phyloP scores from a whole-genome alignment of 2,113 vertebrate genomes.

The Pristiophorus japonicus region DNA sequence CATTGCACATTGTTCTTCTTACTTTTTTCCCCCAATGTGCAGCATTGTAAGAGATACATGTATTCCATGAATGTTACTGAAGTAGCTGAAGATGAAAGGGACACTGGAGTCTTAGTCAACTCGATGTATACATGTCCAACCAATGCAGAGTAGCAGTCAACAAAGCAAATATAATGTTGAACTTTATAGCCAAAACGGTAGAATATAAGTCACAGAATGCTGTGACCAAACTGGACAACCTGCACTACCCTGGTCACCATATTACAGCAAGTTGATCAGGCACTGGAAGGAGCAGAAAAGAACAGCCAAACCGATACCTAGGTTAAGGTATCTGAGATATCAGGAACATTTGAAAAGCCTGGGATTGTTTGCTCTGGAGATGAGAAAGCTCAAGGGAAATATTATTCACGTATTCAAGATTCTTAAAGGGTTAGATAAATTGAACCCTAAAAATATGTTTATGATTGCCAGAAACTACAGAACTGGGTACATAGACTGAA shows the following conservation, averaged over 20 bases:
- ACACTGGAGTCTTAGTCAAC: neutral
- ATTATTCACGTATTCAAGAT: neutral
- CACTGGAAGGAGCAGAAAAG: neutral
- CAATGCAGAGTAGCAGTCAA: neutral
- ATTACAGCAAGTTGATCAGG: neutral
- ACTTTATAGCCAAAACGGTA: neutral
- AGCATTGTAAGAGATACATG: no score
- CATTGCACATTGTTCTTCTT: neutral
- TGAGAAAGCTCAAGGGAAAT: neutral
- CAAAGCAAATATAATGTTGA: neutral
- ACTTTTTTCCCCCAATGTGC: no score
- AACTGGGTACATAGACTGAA: neutral
- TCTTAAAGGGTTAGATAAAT: neutral
- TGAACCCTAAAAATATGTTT: neutral
- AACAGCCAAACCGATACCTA: neutral
- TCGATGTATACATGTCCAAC: neutral
- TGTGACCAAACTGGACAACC: neutral
- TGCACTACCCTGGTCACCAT: neutral
- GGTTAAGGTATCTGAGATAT: neutral
- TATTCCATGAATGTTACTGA: neutral
- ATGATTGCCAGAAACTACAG: neutral
- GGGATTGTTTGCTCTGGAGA: neutral
- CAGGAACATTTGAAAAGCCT: neutral
- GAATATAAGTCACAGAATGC: neutral
- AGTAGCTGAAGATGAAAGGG: neutral